Evolutionary conservation across 1,140 invertebrate species (phyloP), one percentile per base, ranked within the genome.

Genomic region (Eurosta solidaginis): DNA sequence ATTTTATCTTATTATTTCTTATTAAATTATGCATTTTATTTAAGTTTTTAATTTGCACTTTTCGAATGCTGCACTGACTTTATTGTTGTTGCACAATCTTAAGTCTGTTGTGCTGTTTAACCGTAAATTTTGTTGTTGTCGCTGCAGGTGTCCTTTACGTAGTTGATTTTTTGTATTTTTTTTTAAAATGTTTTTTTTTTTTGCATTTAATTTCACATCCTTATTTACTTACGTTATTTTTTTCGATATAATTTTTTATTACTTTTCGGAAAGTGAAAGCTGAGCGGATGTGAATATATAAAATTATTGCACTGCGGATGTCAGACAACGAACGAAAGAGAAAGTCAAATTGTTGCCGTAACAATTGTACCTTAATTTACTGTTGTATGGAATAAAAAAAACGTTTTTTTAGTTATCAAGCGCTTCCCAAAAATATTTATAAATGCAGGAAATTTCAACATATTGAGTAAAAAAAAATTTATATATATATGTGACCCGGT

Each of bases 1-100:
- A 33, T 68, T n/a, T n/a, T n/a, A n/a, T n/a, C n/a, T n/a, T 68
- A 33, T 68, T 33, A 29, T 68, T 68, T 68, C 59, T 33, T 68
- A 33, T 68, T 68, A 42, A 68, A 68, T 68, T 68, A 68, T 68
- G 59, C 59, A 68, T 68, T 68, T n/a, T 68, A 68, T 68, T 68
- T 68, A 68, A 68, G 40, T 68, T 68, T 68, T 68, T 68, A 33
- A 68, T 68, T 17, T 29, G n/a, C 59, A 17, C 17, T 2, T 29
- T 68, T 68, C 33, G 33, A 68, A 68, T 40, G 33, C 59, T 40
- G 59, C 59, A 68, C 12, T 40, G 59, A 4, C 33, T 14, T 68
- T 68, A 10, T n/a, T n/a, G n/a, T n/a, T 40, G 33, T 33, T 40
- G 59, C 59, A 68, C 12, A 20, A 33, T 5, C 33, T 14, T 68